These are phyloP conservation scores for Tridacna gigas DNA, from an alignment of 2,888 invertebrate species.

Conservation along the genomic window DNA sequence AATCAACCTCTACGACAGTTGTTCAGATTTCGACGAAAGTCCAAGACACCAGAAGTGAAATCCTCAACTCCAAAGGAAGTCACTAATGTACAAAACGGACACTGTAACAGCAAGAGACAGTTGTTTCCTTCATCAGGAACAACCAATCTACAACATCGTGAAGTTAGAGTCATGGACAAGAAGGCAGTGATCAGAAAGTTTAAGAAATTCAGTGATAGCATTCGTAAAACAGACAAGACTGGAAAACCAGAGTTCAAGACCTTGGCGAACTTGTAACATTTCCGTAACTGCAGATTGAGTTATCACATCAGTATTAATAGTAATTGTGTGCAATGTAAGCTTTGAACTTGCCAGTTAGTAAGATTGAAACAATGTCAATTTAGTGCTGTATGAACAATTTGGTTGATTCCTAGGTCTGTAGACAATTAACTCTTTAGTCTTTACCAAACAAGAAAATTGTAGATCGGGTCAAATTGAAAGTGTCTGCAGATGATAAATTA, in stretches of 20 bases:
- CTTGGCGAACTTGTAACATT: slow-evolving; percentile 74
- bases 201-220: slow-evolving; percentile 77
- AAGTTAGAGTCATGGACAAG: slow-evolving; percentile 75
- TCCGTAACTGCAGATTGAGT: background rate
- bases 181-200: slow-evolving; percentile 78
- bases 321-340: slow-evolving; percentile 14
- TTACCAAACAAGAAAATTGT: too few relatives aligned
- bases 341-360: slow-evolving; percentile 7
- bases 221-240: slow-evolving; percentile 71
- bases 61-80: slow-evolving; percentile 67
- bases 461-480: background rate
- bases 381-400: background rate
- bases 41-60: slow-evolving; percentile 67
- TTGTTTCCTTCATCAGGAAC: slow-evolving; percentile 66
- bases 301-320: slow-evolving; percentile 16
- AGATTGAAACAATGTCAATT: background rate
- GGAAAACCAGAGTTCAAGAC: slow-evolving; percentile 74
- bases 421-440: background rate
- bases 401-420: background rate
- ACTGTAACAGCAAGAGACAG: slow-evolving; percentile 69
- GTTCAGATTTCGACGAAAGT: slow-evolving; percentile 68
- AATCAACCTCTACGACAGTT: slow-evolving; percentile 65
- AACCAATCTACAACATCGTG: slow-evolving; percentile 57
- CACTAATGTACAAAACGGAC: slow-evolving; percentile 60
- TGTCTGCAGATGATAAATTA: background rate